Percentiles rank a stretch among this genome's conserved stretches.
Conservation (phyloP, 2,797 vertebrate species). For the Gorsachius magnificus region DNA sequence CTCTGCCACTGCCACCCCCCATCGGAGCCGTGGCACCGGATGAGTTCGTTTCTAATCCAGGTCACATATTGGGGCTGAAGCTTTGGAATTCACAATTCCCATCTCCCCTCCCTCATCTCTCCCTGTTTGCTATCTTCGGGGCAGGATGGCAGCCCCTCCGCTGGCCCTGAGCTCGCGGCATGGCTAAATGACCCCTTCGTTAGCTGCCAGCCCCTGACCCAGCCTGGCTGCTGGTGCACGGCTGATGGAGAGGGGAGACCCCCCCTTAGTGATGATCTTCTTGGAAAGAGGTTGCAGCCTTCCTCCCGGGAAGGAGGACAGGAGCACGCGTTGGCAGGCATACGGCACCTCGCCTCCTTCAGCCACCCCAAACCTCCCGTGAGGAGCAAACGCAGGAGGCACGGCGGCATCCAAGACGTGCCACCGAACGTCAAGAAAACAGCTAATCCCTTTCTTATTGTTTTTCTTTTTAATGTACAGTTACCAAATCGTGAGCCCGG, state of each 20-base stretch:
- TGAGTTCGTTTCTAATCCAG: not conserved
- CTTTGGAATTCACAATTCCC: not conserved
- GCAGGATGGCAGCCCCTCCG: not conserved
- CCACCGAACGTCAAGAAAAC: not conserved
- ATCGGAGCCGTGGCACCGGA: not conserved
- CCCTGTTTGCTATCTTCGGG: accelerated
- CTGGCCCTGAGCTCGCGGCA: not conserved
- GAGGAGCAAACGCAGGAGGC: not conserved
- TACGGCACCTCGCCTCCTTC: not conserved
- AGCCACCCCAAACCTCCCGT: not conserved
- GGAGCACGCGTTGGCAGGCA: too few relatives aligned
- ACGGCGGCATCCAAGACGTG: accelerated
- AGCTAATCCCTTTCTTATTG: not conserved
- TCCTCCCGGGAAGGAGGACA: not conserved
- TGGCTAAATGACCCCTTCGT: not conserved
- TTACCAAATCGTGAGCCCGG: not conserved
- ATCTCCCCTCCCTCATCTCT: not conserved
- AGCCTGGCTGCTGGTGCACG: accelerated
- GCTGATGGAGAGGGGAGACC: too few relatives aligned
- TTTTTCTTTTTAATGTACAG: not conserved
- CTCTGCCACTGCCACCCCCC: not conserved
- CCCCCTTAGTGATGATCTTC: not conserved
- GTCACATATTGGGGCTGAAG: not conserved
- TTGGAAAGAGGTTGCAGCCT: not conserved
- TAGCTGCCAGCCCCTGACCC: not conserved